These are phyloP conservation scores for Axis porcinus DNA, from an alignment of 2,113 vertebrate genomes.

Conservation along the genomic window DNA sequence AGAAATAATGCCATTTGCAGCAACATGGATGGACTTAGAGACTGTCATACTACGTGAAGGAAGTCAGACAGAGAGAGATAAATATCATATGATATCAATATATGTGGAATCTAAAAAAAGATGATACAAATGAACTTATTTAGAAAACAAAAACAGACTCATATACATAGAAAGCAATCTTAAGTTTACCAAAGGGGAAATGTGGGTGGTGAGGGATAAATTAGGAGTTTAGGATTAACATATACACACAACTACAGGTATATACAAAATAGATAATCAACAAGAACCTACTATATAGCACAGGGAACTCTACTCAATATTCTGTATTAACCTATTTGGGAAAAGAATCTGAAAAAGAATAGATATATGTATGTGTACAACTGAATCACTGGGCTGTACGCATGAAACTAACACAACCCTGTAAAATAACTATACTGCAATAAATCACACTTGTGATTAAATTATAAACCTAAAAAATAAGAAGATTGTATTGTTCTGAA, in stretches of 20 bases:
- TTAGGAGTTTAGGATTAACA: not conserved
- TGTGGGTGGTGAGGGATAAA: not conserved
- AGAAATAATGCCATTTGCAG: not conserved
- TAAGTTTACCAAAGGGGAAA: not conserved
- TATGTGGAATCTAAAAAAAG: not conserved
- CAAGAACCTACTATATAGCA: not conserved
- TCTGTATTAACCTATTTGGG: not conserved
- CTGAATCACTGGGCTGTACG: not conserved
- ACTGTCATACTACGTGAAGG: not conserved
- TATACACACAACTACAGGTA: not conserved
- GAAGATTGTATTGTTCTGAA: not conserved
- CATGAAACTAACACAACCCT: not conserved
- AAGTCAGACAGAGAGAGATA: not conserved
- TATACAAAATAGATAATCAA: not conserved
- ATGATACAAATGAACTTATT: not conserved
- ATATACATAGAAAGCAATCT: not conserved
- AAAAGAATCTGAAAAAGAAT: not conserved
- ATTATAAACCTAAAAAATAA: not conserved
- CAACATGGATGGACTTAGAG: not conserved
- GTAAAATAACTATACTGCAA: not conserved
- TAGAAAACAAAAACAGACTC: not conserved
- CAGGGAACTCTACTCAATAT: not conserved
- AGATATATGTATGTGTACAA: not conserved
- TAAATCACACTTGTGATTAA: not conserved
- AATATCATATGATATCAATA: not conserved